Conservation (phyloP, 1,140 invertebrate species). For the Drosophila grimshawi region DNA sequence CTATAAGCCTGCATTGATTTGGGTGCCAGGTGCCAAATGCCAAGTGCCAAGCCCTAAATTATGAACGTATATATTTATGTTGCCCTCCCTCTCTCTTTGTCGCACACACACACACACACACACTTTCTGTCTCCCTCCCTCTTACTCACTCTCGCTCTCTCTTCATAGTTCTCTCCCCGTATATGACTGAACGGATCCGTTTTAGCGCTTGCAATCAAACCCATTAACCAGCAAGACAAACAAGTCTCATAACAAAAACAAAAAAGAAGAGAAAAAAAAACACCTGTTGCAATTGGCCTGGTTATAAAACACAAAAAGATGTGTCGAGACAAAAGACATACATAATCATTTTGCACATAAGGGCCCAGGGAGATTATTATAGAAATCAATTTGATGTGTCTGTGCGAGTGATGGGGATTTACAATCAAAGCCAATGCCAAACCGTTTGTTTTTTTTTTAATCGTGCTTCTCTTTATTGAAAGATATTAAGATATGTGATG, state of each 20-base stretch:
- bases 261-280: neutral
- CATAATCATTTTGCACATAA: neutral
- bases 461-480: no score
- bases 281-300: constrained; percentile 23
- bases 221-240: constrained; percentile 19
- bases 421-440: no score
- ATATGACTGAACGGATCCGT: neutral
- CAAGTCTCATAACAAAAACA: constrained; percentile 15
- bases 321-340: neutral
- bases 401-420: no score
- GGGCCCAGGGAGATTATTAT: neutral
- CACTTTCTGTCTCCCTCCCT: neutral
- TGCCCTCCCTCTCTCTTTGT: neutral
- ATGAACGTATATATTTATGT: neutral
- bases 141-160: neutral
- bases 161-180: no score
- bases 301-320: constrained; percentile 10
- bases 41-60: constrained; percentile 16
- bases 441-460: no score
- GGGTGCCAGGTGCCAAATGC: constrained; percentile 3
- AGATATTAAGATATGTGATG: no score
- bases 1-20: constrained; percentile 14
- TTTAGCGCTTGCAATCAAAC: neutral
- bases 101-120: no score
- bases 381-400: neutral